Evolutionary conservation across 2,888 invertebrate genomes (phyloP), one percentile per base, ranked within the genome.

Genomic region (Eristalis tenax): DNA sequence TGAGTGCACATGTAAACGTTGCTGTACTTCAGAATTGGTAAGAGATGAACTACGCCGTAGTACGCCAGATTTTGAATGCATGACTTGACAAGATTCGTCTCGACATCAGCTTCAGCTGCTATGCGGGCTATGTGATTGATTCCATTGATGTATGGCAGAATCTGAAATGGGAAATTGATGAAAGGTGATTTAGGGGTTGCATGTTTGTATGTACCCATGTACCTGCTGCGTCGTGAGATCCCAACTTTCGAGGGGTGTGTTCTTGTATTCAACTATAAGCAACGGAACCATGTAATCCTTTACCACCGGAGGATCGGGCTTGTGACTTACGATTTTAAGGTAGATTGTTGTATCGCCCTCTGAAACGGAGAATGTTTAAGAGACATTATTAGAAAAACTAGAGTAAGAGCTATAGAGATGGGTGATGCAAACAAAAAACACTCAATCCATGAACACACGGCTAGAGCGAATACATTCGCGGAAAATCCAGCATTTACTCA

Each of bases 171-270:
- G 13, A 23, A 50, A 32, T 10, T 32, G 3, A 4, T 5, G 6
- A 61, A 13, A 61, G 11, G 6, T 4, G 18, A 10, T 26, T n/a
- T 35, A 57, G 63, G n/a, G 38, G 35, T 22, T 80, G 15, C 13
- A 26, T 59, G 4, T 26, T n/a, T 8, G 3, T 8, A 0, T 1
- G 40, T 28, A 28, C 15, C 65, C 1, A 4, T 13, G 28, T 61
- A 97, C 97, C 95, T 98, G 98, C 92, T 98, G 96, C 0, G 99
- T 98, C 0, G 98, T 98, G 40, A 99, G 94, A 92, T 99, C 99
- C 98, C 98, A 98, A 84, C 97, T 96, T 57, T 96, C 96, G 5
- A 94, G 94, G 66, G 95, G 94, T 38, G 95, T 95, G 23, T 95
- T 94, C 65, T 95, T 95, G 13, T 95, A 93, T 70, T 96, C 95